Conservation (phyloP, 2,797 vertebrate genomes). For the Crocodylus rhombifer region DNA sequence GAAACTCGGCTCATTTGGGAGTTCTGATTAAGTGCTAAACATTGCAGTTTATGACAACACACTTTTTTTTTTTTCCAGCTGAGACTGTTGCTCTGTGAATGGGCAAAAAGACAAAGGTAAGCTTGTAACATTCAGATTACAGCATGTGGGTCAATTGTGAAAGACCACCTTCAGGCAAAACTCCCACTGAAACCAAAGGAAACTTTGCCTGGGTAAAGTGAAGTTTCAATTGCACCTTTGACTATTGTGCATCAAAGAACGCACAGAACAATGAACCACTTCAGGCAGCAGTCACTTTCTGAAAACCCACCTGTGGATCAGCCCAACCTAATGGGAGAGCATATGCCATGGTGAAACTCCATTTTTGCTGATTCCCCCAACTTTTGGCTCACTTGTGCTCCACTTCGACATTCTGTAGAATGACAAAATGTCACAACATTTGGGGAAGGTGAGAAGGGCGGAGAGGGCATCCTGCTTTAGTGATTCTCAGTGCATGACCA, state of each 20-base stretch:
- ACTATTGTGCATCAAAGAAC: neutral
- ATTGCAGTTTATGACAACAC: neutral
- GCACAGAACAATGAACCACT: constrained; percentile 35
- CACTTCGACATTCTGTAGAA: constrained; percentile 29
- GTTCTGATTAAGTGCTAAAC: constrained; percentile 23
- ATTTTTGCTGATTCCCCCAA: constrained; percentile 34
- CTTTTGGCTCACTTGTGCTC: constrained; percentile 48
- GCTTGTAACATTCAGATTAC: neutral
- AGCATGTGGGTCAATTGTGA: neutral
- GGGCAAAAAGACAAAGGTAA: neutral
- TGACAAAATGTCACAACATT: neutral
- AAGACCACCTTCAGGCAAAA: constrained; percentile 22
- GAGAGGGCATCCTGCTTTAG: constrained; percentile 22
- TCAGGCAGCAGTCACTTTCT: constrained; percentile 8
- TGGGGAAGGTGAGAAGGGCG: neutral
- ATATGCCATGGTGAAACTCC: neutral
- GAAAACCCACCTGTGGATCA: constrained; percentile 29
- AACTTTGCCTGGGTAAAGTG: neutral
- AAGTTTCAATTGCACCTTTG: constrained; percentile 16
- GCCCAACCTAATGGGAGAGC: neutral
- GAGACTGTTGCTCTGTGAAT: neutral
- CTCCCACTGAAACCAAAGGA: neutral
- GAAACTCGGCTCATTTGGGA: constrained; percentile 63
- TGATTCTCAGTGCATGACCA: neutral
- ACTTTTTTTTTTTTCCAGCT: neutral